Base-by-base conservation (phyloP, 2,888 invertebrate genomes). In the Gryllus longicercus region DNA sequence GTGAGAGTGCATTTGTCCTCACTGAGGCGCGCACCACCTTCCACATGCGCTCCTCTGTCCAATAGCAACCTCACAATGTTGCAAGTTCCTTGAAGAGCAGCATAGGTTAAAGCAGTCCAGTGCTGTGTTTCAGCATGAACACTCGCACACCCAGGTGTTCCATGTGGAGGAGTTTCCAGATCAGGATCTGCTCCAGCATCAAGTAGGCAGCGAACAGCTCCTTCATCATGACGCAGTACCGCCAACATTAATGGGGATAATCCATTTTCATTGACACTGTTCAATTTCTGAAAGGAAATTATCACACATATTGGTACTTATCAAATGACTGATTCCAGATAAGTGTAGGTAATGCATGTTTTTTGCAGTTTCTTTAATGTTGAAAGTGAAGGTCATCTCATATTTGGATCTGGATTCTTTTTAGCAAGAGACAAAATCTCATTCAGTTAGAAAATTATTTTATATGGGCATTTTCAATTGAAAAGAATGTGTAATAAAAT, bases 41-140 rank as follows among this genome's bases (percentile, higher is more conserved):
- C 96, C 0, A 95, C 95, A 78, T 93, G 90, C 0, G 95, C 96
- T 1, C 96, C 95, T 25, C 93, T 91, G 82, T 95, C 94, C 80
- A 97, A 87, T 49, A 96, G 88, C 80, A 94, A 89, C 83, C 90
- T 87, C 1, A 89, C 89, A 77, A 90, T 89, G 76, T 83, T 87
- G 85, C 78, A 87, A 87, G 83, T 89, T 87, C 75, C 90, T 89
- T 80, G 82, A 75, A 91, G 88, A 23, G 91, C 89, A 1, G 96
- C 94, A 87, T 96, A 96, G 63, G 95, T 95, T 21, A 96, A 88
- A 0, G 96, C 95, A 0, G 96, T 96, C 96, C 96, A 97, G 84
- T 93, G 91, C 83, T 93, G 93, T 0, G 91, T 92, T 85, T 93
- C 93, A 79, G 92, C 88, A 82, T 91, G 90, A 14, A 91, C 89